Evolutionary conservation across 2,797 vertebrate genomes (phyloP).

Genomic region (Eupleurogrammus muticus): DNA sequence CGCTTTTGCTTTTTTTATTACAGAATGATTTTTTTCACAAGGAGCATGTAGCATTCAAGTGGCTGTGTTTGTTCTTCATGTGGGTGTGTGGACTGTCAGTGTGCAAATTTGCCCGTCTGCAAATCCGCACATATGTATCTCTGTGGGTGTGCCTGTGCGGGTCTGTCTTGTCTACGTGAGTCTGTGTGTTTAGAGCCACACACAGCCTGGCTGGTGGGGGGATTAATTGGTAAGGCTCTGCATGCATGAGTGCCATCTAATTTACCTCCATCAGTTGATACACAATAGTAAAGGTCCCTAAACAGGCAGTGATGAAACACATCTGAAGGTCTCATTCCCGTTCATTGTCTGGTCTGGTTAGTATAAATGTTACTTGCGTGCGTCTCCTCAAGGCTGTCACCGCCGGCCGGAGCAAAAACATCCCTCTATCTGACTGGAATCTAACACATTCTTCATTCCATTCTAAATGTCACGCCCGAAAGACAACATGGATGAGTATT

Average conservation of each 20-base stretch:
- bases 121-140: constrained; percentile 47
- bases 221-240: constrained; percentile 75
- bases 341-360: constrained; percentile 72
- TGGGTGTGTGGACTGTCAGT: constrained; percentile 33
- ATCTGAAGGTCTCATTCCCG: constrained; percentile 73
- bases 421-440: constrained; percentile 70
- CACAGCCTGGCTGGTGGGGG: constrained; percentile 61
- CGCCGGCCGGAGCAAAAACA: constrained; percentile 52
- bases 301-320: constrained; percentile 77
- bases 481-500: constrained; percentile 80
- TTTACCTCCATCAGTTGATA: constrained; percentile 79
- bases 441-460: constrained; percentile 63
- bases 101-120: constrained; percentile 37
- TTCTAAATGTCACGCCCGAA: constrained; percentile 81
- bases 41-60: background rate
- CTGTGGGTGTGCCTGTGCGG: constrained; percentile 49
- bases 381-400: constrained; percentile 48
- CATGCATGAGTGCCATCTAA: constrained; percentile 79
- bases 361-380: constrained; percentile 56
- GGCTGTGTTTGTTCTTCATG: constrained; percentile 11
- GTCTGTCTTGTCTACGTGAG: constrained; percentile 39
- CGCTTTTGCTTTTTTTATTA: background rate
- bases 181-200: constrained; percentile 38
- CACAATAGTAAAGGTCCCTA: constrained; percentile 74
- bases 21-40: background rate